Conservation (phyloP, 2,888 invertebrate species). For the Lathronympha strigana region DNA sequence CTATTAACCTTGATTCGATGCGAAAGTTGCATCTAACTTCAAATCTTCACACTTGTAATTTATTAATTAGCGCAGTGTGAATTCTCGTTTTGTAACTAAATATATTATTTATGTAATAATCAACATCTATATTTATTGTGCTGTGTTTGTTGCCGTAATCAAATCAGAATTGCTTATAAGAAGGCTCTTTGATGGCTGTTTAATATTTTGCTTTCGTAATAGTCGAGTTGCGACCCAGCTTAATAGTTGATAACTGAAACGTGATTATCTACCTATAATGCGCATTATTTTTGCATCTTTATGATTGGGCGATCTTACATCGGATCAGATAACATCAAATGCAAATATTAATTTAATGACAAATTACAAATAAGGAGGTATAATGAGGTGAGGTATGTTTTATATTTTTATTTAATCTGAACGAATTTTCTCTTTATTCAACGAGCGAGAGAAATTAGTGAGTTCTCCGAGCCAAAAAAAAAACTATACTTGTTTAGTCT, state of each 20-base stretch:
- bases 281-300: neutral
- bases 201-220: slow-evolving; percentile 16
- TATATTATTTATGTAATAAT: slow-evolving; percentile 36
- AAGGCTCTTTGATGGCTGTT: slow-evolving; percentile 20
- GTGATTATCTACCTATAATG: slow-evolving; percentile 1
- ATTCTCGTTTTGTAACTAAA: slow-evolving; percentile 32
- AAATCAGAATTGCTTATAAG: slow-evolving; percentile 13
- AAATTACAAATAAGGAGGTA: no score
- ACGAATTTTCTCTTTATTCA: no score
- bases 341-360: slow-evolving; percentile 20
- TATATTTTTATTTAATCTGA: no score
- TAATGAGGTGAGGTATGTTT: no score
- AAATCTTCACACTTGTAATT: slow-evolving; percentile 33
- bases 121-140: slow-evolving; percentile 26
- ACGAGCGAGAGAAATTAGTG: no score
- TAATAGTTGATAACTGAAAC: slow-evolving; percentile 2
- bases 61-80: slow-evolving; percentile 37
- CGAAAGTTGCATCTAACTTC: slow-evolving; percentile 30
- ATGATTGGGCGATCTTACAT: neutral
- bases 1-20: slow-evolving; percentile 31
- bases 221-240: neutral
- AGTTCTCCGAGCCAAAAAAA: no score
- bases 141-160: slow-evolving; percentile 18
- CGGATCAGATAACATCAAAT: neutral
- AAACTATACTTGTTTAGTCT: no score